Evolutionary conservation across 2,888 invertebrate genomes (phyloP).

Genomic region (Papilio demoleus): DNA sequence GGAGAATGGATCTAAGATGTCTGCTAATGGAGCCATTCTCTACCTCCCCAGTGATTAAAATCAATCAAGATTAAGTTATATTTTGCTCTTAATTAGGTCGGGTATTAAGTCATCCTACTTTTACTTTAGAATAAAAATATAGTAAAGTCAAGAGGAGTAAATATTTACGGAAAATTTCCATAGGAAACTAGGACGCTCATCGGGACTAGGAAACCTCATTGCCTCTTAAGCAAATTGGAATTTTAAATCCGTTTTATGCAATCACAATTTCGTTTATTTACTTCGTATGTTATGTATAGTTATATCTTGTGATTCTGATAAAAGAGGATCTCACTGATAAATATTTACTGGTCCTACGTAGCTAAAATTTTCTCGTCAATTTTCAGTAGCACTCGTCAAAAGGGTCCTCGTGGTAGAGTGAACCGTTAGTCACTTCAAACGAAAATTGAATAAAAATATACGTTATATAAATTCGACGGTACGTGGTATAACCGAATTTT

Average conservation of each 20-base stretch:
- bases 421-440: conserved; percentile 23
- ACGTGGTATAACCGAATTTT: conserved; percentile 12
- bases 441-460: conserved; percentile 25
- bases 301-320: no score
- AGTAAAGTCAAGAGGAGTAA: not conserved
- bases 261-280: no score
- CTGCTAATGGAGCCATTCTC: conserved; percentile 18
- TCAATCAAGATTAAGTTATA: conserved; percentile 11
- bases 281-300: no score
- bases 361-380: conserved; percentile 21
- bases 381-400: conserved; percentile 24
- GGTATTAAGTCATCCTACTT: not conserved
- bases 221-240: no score
- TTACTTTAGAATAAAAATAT: not conserved
- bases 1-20: conserved; percentile 21
- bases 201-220: no score
- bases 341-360: conserved; percentile 10
- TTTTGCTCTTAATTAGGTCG: conserved; percentile 10
- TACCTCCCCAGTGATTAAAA: conserved; percentile 16
- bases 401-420: conserved; percentile 21
- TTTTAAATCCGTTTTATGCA: no score
- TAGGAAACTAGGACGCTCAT: no score
- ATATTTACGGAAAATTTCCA: no score
- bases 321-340: conserved; percentile 8
- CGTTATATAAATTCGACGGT: conserved; percentile 5